Evolutionary conservation across 2,113 vertebrate genomes (phyloP), one percentile per base, ranked within the genome.

Genomic region (Eretmochelys imbricata): DNA sequence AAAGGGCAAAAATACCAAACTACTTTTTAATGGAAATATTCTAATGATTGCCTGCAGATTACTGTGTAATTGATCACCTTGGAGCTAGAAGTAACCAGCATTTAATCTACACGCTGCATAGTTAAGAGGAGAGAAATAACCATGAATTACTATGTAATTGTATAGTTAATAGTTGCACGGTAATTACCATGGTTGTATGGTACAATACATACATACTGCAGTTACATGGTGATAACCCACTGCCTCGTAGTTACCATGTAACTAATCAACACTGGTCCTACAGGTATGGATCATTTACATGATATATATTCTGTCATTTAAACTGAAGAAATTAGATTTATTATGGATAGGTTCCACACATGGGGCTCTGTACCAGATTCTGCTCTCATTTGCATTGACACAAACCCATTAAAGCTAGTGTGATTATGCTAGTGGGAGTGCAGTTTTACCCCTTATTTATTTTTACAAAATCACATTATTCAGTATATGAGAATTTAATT

Each of bases 91-190:
- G 35, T 50, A 89, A 75, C 1, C 5, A 35, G 10, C 17, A 62
- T 55, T 81, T 49, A 16, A 46, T 12, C 69, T 69, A 72, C 29
- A n/a, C n/a, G 20, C 12, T 78, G 50, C 89, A n/a, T 25, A 87
- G 62, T 53, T 69, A 17, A 42, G 29, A 49, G 42, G 83, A 20
- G 24, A 80, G 90, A 48, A 89, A 80, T 13, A 10, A 53, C 17
- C 5, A 19, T 25, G 65, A n/a, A 3, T 6, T 1, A 12, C 22
- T 35, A 5, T 16, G 0, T 2, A 42, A 38, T 3, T 27, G 22
- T 0, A 6, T 0, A 5, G 38, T 76, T 76, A 46, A 76, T 8
- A 14, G 62, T 4, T 57, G 29, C 16, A 27, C 16, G 12, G 46
- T 29, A 78, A 87, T 46, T 76, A 55, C 16, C 20, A 62, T 13